phyloP scores from a whole-genome alignment of 2,888 invertebrate species.

The Hylaea fasciaria region DNA sequence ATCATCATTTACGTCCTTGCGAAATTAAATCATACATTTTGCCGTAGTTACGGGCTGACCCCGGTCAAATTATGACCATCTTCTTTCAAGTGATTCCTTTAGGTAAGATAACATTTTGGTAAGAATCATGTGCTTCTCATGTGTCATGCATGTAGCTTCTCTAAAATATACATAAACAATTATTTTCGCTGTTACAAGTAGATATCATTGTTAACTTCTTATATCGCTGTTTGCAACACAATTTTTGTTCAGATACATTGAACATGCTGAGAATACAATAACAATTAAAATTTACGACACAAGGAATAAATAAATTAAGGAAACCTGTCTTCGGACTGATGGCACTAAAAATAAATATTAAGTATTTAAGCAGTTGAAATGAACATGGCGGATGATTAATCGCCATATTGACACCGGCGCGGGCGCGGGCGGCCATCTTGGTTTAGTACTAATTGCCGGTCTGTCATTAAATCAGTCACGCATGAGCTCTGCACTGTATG shows the following conservation, averaged over 20 bases:
- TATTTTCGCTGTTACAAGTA: no score
- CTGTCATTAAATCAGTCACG: slow-evolving; percentile 79
- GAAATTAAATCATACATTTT: no score
- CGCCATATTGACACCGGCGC: slow-evolving; percentile 76
- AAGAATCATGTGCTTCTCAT: no score
- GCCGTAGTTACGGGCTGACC: no score
- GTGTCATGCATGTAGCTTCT: no score
- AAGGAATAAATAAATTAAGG: slow-evolving; percentile 43
- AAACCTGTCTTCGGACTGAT: slow-evolving; percentile 48
- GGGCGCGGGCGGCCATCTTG: slow-evolving; percentile 78
- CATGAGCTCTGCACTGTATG: slow-evolving; percentile 45
- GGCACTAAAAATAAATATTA: slow-evolving; percentile 65
- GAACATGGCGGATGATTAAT: slow-evolving; percentile 81
- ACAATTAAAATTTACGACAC: slow-evolving; percentile 43
- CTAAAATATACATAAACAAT: no score
- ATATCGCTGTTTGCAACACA: no score
- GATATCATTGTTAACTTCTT: no score
- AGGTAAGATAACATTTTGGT: no score
- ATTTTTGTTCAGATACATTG: background rate
- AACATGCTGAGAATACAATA: slow-evolving; percentile 32
- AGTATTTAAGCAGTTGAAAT: slow-evolving; percentile 68
- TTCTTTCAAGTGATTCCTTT: no score
- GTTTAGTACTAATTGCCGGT: slow-evolving; percentile 74
- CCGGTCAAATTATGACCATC: no score
- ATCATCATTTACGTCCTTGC: no score